Evolutionary conservation across 1,140 invertebrate genomes (phyloP), one percentile per base, ranked within the genome.

Genomic region (Zaprionus tsacasi): DNA sequence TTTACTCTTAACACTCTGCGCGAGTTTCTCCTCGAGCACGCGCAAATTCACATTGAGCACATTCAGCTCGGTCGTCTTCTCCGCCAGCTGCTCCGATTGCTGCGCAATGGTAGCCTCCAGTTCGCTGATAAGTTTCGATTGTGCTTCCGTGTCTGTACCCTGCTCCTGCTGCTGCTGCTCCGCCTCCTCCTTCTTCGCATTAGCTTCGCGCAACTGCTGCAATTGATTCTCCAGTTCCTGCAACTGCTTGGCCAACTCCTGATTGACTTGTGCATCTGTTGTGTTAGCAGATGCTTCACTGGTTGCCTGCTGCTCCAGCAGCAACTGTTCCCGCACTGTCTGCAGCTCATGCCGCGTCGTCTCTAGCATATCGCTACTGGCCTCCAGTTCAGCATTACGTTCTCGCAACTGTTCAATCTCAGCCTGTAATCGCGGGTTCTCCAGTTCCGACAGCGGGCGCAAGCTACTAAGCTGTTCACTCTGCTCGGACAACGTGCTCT

Each of bases 271-370:
- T 5, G 59, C 66, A 21, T 91, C 90, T 1, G 80, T 80, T n/a
- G 50, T 17, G 17, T 12, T 12, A 0, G 61, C 35, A 0, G 48
- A n/a, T 8, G 54, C 52, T 13, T 68, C 48, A 5, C 25, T 70
- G 95, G 97, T 96, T 93, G 97, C 95, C 73, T 95, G 94, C 91
- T 96, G 95, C 11, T 96, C 96, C 38, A 15, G 96, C 15, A 96
- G 95, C 75, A 95, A 57, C 91, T 93, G 60, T 93, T 92, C 66
- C 93, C 78, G 68, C 70, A 54, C 71, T 2, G 89, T 78, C 6
- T 92, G 78, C 8, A 93, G 76, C 25, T 83, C 78, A 48, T 69
- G 66, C 35, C 92, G 79, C 2, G 76, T 83, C 60, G 91, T 81
- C 55, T 92, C 83, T 40, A 87, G 50, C 56, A 88, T 54, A 25